A percentile compares a stretch with the other conserved stretches of the same genome.
Evolutionary conservation across 2,888 invertebrate species (phyloP).

Genomic region (Exocentrus adspersus): DNA sequence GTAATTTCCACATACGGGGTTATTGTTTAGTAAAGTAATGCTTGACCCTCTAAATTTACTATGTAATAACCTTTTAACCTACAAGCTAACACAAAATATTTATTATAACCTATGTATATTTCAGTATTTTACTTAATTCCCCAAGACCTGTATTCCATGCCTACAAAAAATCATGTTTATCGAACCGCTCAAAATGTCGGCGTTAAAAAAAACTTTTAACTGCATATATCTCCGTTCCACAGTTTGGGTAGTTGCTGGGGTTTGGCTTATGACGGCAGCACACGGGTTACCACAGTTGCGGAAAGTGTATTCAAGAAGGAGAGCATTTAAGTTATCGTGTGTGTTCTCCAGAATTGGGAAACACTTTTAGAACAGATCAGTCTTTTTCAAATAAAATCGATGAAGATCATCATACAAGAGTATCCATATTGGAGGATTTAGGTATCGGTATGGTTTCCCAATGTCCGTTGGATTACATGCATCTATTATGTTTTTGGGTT

Average conservation of each 20-base stretch:
- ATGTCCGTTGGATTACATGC: constrained; percentile 48
- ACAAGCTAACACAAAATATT: not conserved
- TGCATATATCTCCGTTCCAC: not conserved
- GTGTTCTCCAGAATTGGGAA: constrained; percentile 30
- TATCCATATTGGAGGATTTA: constrained; percentile 39
- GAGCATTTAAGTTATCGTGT: constrained; percentile 28
- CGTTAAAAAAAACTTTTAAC: not conserved
- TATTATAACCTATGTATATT: not conserved
- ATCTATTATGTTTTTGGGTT: constrained; percentile 47
- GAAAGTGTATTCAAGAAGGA: constrained; percentile 45
- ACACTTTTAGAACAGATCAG: constrained; percentile 42
- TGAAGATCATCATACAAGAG: constrained; percentile 44
- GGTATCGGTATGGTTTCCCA: constrained; percentile 45
- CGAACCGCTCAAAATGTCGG: not conserved
- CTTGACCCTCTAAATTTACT: not conserved
- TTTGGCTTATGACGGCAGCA: not conserved
- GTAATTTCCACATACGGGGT: not conserved
- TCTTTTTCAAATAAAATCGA: constrained; percentile 40
- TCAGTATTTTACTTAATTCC: not conserved
- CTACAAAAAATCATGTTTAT: not conserved
- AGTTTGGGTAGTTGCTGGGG: not conserved
- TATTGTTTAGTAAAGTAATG: not conserved
- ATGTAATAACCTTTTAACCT: not conserved
- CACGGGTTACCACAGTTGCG: constrained; percentile 44
- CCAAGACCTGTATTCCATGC: not conserved